phyloP scores from a whole-genome alignment of 1,140 invertebrate species.

The Ceratoteleas bidentatus region DNA sequence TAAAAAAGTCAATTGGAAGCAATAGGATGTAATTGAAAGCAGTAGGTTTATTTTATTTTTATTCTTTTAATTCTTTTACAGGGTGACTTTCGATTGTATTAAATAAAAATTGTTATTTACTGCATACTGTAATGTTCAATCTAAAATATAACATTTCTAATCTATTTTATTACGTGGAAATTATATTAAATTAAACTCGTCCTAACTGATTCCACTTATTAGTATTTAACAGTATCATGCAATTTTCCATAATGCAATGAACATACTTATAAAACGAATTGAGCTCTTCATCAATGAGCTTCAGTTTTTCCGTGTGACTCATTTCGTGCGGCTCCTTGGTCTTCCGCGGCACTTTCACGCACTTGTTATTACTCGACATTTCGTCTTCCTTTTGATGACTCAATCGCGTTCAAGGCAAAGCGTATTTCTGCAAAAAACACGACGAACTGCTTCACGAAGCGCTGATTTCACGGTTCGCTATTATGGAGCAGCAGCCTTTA shows the following conservation, averaged over 20 bases:
- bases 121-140: too few species aligned
- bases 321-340: slow-evolving; percentile 79
- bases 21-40: too few species aligned
- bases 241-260: slow-evolving; percentile 1
- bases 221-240: too few species aligned
- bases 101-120: too few species aligned
- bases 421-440: slow-evolving; percentile 18
- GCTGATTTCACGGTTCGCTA: slow-evolving; percentile 22
- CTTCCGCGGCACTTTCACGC: slow-evolving; percentile 75
- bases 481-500: slow-evolving; percentile 50
- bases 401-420: slow-evolving; percentile 7
- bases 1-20: too few species aligned
- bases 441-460: slow-evolving; percentile 13
- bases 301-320: slow-evolving; percentile 79
- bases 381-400: slow-evolving; percentile 6
- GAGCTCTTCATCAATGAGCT: slow-evolving; percentile 81
- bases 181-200: too few species aligned
- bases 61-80: too few species aligned
- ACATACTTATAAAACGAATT: slow-evolving; percentile 82
- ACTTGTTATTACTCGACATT: slow-evolving; percentile 77
- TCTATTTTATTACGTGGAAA: too few species aligned
- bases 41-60: too few species aligned
- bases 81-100: too few species aligned
- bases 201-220: too few species aligned
- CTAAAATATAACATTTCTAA: too few species aligned